Conservation (phyloP, 1,140 invertebrate species). For the Heliconius himera region DNA sequence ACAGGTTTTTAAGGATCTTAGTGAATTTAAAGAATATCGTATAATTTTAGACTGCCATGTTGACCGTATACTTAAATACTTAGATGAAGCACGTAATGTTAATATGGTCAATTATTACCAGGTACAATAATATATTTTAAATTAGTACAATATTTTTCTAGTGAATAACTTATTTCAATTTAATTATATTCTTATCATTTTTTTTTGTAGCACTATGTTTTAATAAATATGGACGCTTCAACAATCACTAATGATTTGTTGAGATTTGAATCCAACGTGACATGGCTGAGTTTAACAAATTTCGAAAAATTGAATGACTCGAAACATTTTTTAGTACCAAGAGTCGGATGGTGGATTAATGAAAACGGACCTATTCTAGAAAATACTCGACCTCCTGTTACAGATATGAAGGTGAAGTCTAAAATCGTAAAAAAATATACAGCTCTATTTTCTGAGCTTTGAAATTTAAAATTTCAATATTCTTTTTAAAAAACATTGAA, state of each 20-base stretch:
- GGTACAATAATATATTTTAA: slow-evolving; percentile 39
- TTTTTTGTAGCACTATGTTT: slow-evolving; percentile 62
- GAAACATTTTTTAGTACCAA: slow-evolving; percentile 56
- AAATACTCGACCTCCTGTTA: slow-evolving; percentile 46
- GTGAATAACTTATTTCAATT: neutral
- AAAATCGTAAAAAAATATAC: neutral
- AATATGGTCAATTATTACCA: slow-evolving; percentile 89
- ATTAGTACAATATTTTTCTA: neutral
- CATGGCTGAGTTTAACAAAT: slow-evolving; percentile 67
- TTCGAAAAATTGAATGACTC: slow-evolving; percentile 58
- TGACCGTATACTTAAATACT: slow-evolving; percentile 84
- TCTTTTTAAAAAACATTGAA: neutral
- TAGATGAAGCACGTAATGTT: slow-evolving; percentile 89
- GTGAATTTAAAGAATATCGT: slow-evolving; percentile 82
- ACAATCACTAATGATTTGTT: slow-evolving; percentile 54
- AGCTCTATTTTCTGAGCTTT: neutral
- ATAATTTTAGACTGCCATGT: slow-evolving; percentile 91
- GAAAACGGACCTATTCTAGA: slow-evolving; percentile 21
- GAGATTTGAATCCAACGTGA: slow-evolving; percentile 59
- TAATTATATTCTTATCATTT: no score
- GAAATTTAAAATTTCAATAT: neutral
- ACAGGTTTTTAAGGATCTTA: slow-evolving; percentile 68
- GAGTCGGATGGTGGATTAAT: slow-evolving; percentile 63
- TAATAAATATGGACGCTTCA: slow-evolving; percentile 64
- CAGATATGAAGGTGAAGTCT: slow-evolving; percentile 53